Evolutionary conservation across 30 jellyfish, hydroid and myxozoan species (phyloP), one percentile per base, ranked within the genome.

Genomic region (Nemopilema nomurai): DNA sequence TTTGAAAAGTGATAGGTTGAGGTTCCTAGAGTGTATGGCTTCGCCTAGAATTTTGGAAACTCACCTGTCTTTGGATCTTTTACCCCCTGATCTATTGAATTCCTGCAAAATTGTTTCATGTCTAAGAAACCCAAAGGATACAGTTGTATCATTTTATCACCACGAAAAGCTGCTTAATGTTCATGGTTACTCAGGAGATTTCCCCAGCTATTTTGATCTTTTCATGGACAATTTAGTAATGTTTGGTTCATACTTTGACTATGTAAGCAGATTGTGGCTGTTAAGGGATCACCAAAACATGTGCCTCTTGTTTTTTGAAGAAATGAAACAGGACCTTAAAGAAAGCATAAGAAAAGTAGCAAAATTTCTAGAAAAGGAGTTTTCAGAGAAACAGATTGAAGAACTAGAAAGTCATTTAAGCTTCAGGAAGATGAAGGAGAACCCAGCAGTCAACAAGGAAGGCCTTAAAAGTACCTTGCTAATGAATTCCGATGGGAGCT

Each of bases 91-190:
- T 1, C 7, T 25, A 28, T 64, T 76, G 17, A 67, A 76, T 22
- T 23, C 41, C 31, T 31, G 86, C 76, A 76, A 76, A 49, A 32
- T 52, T 4, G 77, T 76, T 17, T n/a, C 63, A 31, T 76, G 86
- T 31, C 73, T 76, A 3, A 24, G 86, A 52, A 76, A 76, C 20
- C 86, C 86, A 31, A 76, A 76, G 76, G 86, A 76, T 28, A 76
- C 86, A 51, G 31, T 76, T 28, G 86, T 76, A 8, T 76, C 86
- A 0, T 76, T 22, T 53, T 76, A 24, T 27, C 86, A 76, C 18
- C 86, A 51, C 52, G 86, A 76, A 20, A 52, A 76, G 62, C 62
- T 76, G 64, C 30, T 76, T 0, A 76, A 76, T 7, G 17, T 50
- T 23, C 70, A 57, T 53, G 86, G 67, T 4, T 76, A 21, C 28